phyloP scores from a whole-genome alignment of 2,113 vertebrate genomes.

The Turnix velox region DNA sequence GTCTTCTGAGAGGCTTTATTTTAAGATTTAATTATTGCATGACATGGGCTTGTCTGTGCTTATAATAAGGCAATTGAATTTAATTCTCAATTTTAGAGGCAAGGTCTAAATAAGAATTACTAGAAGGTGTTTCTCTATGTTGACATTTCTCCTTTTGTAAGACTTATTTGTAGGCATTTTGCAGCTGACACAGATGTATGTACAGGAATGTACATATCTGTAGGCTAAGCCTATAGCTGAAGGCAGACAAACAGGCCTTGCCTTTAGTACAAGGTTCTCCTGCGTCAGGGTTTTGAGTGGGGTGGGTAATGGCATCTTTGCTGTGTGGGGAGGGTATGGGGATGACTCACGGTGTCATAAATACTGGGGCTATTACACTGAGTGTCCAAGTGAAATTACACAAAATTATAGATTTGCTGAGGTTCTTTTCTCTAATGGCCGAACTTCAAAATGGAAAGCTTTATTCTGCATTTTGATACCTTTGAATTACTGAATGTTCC shows the following conservation, averaged over 20 bases:
- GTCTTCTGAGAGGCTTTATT: background rate
- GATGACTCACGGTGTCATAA: constrained; percentile 67
- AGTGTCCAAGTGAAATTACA: constrained; percentile 64
- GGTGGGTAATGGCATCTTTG: constrained; percentile 42
- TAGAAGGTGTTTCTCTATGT: background rate
- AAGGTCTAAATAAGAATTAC: background rate
- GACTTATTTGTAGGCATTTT: background rate
- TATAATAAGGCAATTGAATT: background rate
- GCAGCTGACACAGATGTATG: background rate
- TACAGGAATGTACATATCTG: background rate
- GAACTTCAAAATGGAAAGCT: constrained; percentile 63
- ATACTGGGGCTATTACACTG: constrained; percentile 46
- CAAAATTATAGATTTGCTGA: constrained; percentile 63
- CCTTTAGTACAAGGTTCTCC: background rate
- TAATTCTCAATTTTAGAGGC: background rate
- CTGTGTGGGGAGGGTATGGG: constrained; percentile 11
- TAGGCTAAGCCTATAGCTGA: background rate
- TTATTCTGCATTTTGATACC: constrained; percentile 33
- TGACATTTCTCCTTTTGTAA: background rate
- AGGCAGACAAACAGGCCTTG: background rate
- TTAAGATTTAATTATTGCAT: background rate
- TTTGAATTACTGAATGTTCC: constrained; percentile 49
- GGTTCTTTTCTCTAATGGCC: constrained; percentile 53
- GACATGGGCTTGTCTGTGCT: background rate
- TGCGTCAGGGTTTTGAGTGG: constrained; percentile 7